Percentiles rank a stretch among this genome's conserved stretches.
Conservation (phyloP, 2,113 vertebrate species). For the Oreochromis niloticus region DNA sequence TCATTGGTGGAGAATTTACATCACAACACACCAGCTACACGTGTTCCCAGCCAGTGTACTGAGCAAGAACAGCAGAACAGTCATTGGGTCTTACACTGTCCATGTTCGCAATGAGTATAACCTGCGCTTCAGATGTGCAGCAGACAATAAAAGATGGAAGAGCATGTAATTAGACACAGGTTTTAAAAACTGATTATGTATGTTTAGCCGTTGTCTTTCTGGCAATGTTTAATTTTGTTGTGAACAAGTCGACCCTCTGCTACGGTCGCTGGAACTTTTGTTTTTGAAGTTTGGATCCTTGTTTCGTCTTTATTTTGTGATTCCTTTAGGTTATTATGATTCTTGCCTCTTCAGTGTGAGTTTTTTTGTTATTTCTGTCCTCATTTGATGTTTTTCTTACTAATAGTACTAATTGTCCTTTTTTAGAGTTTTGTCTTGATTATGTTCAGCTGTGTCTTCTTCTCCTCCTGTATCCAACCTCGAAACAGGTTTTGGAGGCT, state of each 20-base stretch:
- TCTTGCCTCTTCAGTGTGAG: neutral
- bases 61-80: neutral
- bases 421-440: neutral
- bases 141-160: neutral
- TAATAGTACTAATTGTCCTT: neutral
- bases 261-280: fast-evolving
- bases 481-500: neutral
- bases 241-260: neutral
- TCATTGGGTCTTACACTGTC: fast-evolving
- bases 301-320: neutral
- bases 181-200: neutral
- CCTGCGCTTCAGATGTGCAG: neutral
- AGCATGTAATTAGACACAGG: neutral
- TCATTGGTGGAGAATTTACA: neutral
- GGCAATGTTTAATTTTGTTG: neutral
- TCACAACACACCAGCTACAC: neutral
- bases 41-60: neutral
- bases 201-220: neutral
- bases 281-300: neutral
- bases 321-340: fast-evolving
- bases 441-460: neutral
- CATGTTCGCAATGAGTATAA: neutral
- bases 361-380: fast-evolving
- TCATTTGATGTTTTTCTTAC: neutral
- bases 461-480: neutral